phyloP scores from a whole-genome alignment of 2,113 vertebrate species.

The Siphamia tubifer region DNA sequence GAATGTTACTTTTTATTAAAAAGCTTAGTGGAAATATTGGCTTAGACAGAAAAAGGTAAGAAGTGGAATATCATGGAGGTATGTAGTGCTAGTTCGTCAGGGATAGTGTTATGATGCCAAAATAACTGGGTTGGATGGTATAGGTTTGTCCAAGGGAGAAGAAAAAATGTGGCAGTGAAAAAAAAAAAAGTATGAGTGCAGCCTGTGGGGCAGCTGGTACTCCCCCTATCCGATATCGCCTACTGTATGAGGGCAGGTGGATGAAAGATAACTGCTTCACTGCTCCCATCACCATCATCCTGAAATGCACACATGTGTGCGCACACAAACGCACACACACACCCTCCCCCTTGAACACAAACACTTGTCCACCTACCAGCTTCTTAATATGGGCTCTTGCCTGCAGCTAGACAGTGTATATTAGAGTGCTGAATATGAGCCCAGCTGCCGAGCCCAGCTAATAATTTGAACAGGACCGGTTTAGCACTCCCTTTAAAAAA shows the following conservation, averaged over 20 bases:
- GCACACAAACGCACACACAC: background rate
- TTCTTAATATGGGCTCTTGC: slow-evolving; percentile 7
- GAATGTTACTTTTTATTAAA: too few relatives aligned
- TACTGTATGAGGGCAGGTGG: slow-evolving; percentile 32
- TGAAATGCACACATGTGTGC: background rate
- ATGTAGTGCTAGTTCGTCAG: background rate
- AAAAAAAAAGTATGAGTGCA: background rate
- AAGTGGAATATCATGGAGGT: background rate
- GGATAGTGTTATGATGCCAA: background rate
- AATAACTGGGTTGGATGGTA: background rate
- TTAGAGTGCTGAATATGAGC: slow-evolving; percentile 20
- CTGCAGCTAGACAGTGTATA: slow-evolving; percentile 19
- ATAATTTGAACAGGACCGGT: slow-evolving; percentile 41
- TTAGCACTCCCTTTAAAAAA: slow-evolving; percentile 62
- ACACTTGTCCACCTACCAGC: slow-evolving; percentile 40
- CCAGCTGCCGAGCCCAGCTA: slow-evolving; percentile 31
- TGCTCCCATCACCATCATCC: slow-evolving; percentile 3
- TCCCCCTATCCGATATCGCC: slow-evolving; percentile 7
- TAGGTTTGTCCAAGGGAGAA: background rate
- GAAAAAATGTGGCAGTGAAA: background rate
- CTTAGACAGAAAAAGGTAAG: background rate
- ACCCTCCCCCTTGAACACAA: background rate
- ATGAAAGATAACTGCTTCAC: slow-evolving; percentile 20
- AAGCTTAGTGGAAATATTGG: too few relatives aligned
- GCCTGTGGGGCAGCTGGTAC: slow-evolving; percentile 18